Evolutionary conservation across 2,888 invertebrate genomes (phyloP).

Genomic region (Eupeodes latifasciatus): DNA sequence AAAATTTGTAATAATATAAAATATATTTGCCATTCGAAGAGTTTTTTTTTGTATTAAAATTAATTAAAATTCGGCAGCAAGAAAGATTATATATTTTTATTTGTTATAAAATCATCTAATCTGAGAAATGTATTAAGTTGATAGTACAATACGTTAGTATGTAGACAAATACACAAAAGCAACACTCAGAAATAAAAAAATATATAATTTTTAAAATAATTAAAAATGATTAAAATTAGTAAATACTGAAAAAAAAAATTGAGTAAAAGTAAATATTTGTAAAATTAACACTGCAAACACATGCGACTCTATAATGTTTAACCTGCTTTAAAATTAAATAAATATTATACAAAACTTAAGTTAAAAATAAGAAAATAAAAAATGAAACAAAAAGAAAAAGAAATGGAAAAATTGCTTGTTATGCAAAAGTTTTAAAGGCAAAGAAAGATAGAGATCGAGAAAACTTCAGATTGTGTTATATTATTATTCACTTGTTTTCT

Average conservation of each 20-base stretch:
- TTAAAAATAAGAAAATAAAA: constrained; percentile 20
- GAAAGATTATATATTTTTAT: constrained; percentile 36
- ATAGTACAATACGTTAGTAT: constrained; percentile 38
- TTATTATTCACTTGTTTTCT: constrained; percentile 35
- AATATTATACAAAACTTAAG: constrained; percentile 12
- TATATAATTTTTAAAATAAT: constrained; percentile 4
- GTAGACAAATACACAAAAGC: constrained; percentile 75
- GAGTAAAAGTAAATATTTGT: constrained; percentile 54
- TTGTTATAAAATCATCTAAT: constrained; percentile 34
- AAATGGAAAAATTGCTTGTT: constrained; percentile 55
- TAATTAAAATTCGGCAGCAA: constrained; percentile 60
- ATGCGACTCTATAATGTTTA: constrained; percentile 75
- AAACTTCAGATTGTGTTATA: constrained; percentile 40
- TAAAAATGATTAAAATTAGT: constrained; percentile 21
- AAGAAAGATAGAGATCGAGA: constrained; percentile 48
- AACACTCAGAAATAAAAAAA: constrained; percentile 56
- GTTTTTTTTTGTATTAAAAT: not conserved
- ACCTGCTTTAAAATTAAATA: constrained; percentile 51
- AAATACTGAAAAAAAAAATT: constrained; percentile 5
- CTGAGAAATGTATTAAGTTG: constrained; percentile 47
- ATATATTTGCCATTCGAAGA: constrained; percentile 65
- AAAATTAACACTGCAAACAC: constrained; percentile 78
- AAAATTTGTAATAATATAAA: constrained; percentile 39
- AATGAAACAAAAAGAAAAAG: constrained; percentile 4
- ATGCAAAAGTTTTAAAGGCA: constrained; percentile 52